Conservation (phyloP, 2,797 vertebrate species). For the Garrulus glandarius region DNA sequence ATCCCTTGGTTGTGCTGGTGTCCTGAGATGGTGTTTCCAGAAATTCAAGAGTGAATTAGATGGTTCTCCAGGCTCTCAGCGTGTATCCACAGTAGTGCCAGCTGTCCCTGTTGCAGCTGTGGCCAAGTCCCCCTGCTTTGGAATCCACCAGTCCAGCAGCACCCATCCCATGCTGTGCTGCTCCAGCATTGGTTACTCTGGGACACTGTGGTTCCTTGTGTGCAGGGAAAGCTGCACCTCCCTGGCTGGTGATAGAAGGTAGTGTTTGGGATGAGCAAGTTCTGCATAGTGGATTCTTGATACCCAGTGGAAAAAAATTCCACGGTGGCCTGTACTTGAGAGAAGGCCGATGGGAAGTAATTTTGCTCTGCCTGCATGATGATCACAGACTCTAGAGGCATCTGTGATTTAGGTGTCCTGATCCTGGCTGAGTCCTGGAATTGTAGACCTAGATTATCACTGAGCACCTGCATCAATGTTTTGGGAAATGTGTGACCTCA, state of each 20-base stretch:
- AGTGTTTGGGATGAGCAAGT: not conserved
- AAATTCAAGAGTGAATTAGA: not conserved
- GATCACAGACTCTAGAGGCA: not conserved
- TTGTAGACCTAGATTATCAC: not conserved
- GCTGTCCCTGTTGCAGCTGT: not conserved
- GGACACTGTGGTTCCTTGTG: not conserved
- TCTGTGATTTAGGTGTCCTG: not conserved
- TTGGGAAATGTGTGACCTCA: not conserved
- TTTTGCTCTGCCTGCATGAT: not conserved
- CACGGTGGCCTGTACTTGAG: not conserved
- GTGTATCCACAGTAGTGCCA: not conserved
- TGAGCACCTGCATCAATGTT: not conserved
- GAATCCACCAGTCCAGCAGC: not conserved
- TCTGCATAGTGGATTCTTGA: not conserved
- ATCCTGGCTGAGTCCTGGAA: not conserved
- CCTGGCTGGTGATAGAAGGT: not conserved
- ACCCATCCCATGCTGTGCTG: accelerated
- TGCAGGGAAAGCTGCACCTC: not conserved
- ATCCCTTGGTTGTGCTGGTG: not conserved
- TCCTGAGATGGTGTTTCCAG: not conserved
- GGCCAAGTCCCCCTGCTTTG: not conserved
- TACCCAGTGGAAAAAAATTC: not conserved
- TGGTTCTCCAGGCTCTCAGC: not conserved
- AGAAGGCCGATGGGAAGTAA: not conserved
- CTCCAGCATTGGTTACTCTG: not conserved